These are phyloP conservation scores for Digitonthophagus gazella DNA, from an alignment of 2,888 invertebrate genomes.

Conservation along the genomic window DNA sequence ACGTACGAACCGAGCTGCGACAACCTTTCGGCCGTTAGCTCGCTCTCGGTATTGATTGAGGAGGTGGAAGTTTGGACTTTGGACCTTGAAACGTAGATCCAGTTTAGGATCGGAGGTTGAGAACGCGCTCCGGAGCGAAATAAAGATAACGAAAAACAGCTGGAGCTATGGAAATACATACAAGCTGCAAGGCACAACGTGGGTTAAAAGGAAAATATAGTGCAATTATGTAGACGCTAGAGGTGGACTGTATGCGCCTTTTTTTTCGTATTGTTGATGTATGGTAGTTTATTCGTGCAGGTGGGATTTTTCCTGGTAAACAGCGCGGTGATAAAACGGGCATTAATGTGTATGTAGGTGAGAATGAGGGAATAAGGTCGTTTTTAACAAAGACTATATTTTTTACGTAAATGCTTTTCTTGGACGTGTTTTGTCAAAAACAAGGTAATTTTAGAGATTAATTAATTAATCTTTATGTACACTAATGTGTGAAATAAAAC, in stretches of 20 bases:
- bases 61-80: constrained; percentile 23
- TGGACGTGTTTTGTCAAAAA: too few species aligned
- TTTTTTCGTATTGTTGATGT: background rate
- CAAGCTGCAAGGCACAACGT: constrained; percentile 2
- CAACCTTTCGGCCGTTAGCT: constrained; percentile 5
- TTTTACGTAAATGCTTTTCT: too few species aligned
- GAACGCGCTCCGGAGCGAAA: constrained; percentile 19
- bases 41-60: background rate
- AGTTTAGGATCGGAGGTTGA: constrained; percentile 4
- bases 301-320: background rate
- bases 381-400: background rate
- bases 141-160: constrained; percentile 29
- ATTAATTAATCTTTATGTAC: too few species aligned
- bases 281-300: background rate
- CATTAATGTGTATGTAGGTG: too few species aligned
- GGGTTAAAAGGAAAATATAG: constrained; percentile 3
- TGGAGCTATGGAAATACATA: constrained; percentile 19
- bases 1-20: constrained; percentile 12
- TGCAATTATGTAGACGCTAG: constrained; percentile 4
- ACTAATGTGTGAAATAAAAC: too few species aligned
- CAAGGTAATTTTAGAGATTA: too few species aligned
- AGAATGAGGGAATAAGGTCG: background rate
- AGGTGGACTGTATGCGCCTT: background rate
- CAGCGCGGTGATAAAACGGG: background rate
- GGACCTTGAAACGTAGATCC: constrained; percentile 24